Base-by-base conservation (phyloP, 1,140 invertebrate genomes). In the Pararge aegeria region DNA sequence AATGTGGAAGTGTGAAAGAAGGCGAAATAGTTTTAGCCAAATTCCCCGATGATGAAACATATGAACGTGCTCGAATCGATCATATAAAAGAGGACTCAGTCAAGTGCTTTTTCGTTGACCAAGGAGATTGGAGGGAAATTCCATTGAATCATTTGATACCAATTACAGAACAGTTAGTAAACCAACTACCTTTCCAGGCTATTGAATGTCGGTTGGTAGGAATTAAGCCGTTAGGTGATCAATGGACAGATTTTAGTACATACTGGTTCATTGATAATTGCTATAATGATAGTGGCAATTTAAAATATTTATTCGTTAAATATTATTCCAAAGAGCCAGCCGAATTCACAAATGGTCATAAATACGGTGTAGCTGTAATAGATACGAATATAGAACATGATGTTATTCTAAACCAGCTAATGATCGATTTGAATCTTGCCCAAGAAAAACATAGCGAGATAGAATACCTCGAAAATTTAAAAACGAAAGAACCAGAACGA, bases 21-120 rank as follows among this genome's bases (percentile, higher is more conserved):
- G 80, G 73, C 18, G 78, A 89, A 55, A 79, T 86, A 29, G 81
- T 89, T 24, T 27, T 91, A 7, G 89, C 87, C 4, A 81, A 83
- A 68, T 85, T 80, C 57, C 76, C 80, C 0, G 84, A 85, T 48
- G 87, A 89, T 65, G 24, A 24, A 15, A 64, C 61, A 4, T 87
- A 73, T 46, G 84, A 90, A 61, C 66, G 90, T 50, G 88, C 83
- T 3, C 76, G 82, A 68, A 72, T 91, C 13, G 81, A 86, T 18
- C 46, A 68, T 2, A 50, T 81, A 19, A 52, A 70, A 19, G 53
- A 71, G 20, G 51, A 59, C 13, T 78, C 67, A 69, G 66, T 83
- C 2, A 77, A 79, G 64, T 90, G 89, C 44, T 90, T 91, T 63
- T 91, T 90, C 64, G 81, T 91, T 0, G 90, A 91, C 52, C 79